A percentile compares a stretch with the other conserved stretches of the same genome.
Conservation (phyloP, 2,888 invertebrate genomes). For the Frankliniella fusca region DNA sequence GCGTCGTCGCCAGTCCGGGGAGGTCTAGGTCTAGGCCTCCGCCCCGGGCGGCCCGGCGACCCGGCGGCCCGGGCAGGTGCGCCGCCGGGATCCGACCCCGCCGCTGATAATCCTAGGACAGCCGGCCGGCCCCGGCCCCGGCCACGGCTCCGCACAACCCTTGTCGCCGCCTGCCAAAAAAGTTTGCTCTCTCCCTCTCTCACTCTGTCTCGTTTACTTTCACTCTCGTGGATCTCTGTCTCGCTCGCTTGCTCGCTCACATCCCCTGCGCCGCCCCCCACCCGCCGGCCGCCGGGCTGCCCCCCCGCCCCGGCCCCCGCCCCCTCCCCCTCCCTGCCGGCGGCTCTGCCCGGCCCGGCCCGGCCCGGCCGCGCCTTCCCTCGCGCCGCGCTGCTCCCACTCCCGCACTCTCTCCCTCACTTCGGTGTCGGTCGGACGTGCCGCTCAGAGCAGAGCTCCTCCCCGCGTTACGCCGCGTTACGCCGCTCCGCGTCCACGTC, state of each 20-base stretch:
- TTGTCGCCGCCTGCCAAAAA: neutral
- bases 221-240: neutral
- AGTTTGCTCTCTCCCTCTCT: neutral
- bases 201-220: neutral
- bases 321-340: constrained; percentile 32
- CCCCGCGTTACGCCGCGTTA: neutral
- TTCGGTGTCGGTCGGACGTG: neutral
- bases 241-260: neutral
- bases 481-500: neutral
- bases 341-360: neutral
- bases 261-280: neutral
- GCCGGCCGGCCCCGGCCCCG: neutral
- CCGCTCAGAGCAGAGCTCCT: neutral
- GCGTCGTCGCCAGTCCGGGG: no score
- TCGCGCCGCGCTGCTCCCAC: constrained; percentile 23
- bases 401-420: constrained; percentile 14
- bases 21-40: no score
- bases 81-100: no score
- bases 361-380: constrained; percentile 32
- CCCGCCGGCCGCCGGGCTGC: neutral
- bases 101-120: neutral
- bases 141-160: no score
- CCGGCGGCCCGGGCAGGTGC: no score
- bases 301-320: constrained; percentile 30
- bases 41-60: no score